These are phyloP conservation scores for Acromyrmex charruanus DNA, from an alignment of 1,140 invertebrate genomes.

Conservation along the genomic window DNA sequence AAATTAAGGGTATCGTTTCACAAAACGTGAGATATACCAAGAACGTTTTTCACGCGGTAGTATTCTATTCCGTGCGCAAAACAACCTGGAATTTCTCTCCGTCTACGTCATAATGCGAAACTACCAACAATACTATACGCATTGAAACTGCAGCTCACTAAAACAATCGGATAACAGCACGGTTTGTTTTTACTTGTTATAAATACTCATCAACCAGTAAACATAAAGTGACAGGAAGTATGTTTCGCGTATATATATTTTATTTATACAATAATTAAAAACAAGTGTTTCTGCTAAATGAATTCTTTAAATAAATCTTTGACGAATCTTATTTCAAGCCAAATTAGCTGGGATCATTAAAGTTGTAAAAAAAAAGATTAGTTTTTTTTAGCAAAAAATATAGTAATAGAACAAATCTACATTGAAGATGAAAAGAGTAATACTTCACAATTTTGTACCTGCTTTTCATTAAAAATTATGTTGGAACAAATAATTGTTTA, in stretches of 20 bases:
- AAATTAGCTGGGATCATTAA: background rate
- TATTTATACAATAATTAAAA: background rate
- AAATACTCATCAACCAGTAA: background rate
- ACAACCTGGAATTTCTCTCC: conserved; percentile 18
- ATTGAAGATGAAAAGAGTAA: background rate
- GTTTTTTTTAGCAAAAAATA: background rate
- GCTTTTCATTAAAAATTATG: conserved; percentile 1
- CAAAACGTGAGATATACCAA: background rate
- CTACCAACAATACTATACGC: conserved; percentile 38
- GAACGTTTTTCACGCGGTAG: conserved; percentile 28
- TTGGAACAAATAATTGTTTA: background rate
- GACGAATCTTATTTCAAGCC: background rate
- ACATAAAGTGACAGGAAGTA: background rate
- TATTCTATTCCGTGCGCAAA: conserved; percentile 22
- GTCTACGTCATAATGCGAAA: conserved; percentile 33
- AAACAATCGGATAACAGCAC: conserved; percentile 19
- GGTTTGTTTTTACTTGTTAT: conserved; percentile 6
- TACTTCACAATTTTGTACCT: background rate
- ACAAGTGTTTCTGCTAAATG: background rate
- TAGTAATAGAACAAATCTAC: background rate
- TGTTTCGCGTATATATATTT: background rate
- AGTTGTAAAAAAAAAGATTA: too few species aligned
- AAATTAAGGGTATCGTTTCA: conserved; percentile 40
- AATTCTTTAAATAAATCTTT: background rate
- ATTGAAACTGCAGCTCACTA: background rate